Evolutionary conservation across 2,797 vertebrate genomes (phyloP), one percentile per base, ranked within the genome.

Genomic region (Onychomys arenicola): DNA sequence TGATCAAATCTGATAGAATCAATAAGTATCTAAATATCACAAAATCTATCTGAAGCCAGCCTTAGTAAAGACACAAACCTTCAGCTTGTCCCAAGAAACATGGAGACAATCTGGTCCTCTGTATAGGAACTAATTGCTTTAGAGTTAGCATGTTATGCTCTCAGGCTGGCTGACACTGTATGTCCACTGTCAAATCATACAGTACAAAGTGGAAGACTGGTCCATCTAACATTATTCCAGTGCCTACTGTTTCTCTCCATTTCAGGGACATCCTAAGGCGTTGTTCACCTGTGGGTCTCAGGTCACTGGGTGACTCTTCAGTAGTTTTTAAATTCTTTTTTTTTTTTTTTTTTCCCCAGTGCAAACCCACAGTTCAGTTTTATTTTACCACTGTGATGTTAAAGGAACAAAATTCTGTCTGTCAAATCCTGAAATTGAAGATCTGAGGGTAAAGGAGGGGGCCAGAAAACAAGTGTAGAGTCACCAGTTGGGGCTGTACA

Each of bases 1-100:
- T 97, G 98, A 98, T 97, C 97, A 96, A 98, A 97, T 97, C 95
- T 83, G 90, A 98, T 98, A 97, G 97, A 97, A 98, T 97, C 98
- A 98, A 90, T 98, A 97, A 98, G 94, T 89, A 96, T 71, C 96
- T 97, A 95, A 97, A 97, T 96, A 97, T 98, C 96, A 97, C 97
- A 97, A 98, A 96, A 97, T 97, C 84, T 97, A 94, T 97, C 96
- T 95, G 88, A 97, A 92, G 97, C 97, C 97, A 97, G 94, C 97
- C 96, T 98, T 98, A 97, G 90, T 57, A 23, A 93, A 97, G 61
- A 52, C 25, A 96, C 84, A 97, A 97, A 78, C 94, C 94, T 98
- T 76, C 90, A 84, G 85, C 93, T 98, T 98, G 73, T 97, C 98
- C 16, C 76, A 81, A 82, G 94, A 97, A 87, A 49, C 77, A 27